Percentiles rank a stretch among this genome's conserved stretches.
Conservation (phyloP, 1,140 invertebrate species). For the Augochlora pura region DNA sequence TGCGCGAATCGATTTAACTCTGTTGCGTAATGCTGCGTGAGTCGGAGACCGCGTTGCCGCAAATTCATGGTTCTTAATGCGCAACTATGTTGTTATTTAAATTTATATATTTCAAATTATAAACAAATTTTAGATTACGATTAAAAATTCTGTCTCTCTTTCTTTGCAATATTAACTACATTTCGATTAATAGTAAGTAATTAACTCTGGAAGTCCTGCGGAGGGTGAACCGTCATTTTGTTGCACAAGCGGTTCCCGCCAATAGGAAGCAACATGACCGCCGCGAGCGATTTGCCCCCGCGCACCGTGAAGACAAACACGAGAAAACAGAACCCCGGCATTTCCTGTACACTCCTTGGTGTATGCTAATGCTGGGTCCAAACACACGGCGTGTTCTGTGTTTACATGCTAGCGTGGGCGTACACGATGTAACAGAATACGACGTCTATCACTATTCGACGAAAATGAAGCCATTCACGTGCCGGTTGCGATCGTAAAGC, state of each 20-base stretch:
- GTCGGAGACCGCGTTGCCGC: neutral
- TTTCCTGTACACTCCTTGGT: constrained; percentile 63
- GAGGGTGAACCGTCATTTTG: too few relatives aligned
- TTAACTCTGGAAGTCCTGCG: too few relatives aligned
- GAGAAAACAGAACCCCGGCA: constrained; percentile 34
- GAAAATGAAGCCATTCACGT: constrained; percentile 44
- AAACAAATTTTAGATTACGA: too few relatives aligned
- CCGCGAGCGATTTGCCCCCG: neutral
- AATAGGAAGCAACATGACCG: neutral
- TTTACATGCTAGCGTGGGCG: constrained; percentile 47
- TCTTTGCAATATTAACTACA: too few relatives aligned
- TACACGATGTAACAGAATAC: constrained; percentile 55
- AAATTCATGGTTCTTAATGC: neutral
- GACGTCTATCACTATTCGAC: constrained; percentile 38
- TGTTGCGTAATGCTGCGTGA: neutral
- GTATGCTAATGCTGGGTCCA: constrained; percentile 55
- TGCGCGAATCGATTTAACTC: neutral
- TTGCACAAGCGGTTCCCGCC: neutral
- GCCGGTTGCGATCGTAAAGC: constrained; percentile 24
- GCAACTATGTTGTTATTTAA: too few relatives aligned
- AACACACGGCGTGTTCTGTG: constrained; percentile 38
- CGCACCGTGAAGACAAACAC: too few relatives aligned
- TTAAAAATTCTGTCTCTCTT: too few relatives aligned
- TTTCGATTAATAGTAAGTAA: too few relatives aligned
- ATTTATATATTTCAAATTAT: too few relatives aligned